phyloP scores from a whole-genome alignment of 2,113 vertebrate genomes.

The Onychorhynchus coronatus region DNA sequence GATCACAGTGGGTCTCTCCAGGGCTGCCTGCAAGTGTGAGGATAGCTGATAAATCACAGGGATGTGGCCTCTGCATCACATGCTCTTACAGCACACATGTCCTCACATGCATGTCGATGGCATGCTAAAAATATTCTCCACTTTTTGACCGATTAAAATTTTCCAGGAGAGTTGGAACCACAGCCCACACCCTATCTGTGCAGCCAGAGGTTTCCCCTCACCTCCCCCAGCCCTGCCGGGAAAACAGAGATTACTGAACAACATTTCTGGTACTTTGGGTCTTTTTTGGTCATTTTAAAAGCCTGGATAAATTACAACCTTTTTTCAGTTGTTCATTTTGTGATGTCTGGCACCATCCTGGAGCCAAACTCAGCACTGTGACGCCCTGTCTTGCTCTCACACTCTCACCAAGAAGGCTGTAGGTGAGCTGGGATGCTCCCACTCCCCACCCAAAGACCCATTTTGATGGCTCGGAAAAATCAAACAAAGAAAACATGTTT shows the following conservation, averaged over 20 bases:
- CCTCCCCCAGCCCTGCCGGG: background rate
- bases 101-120: background rate
- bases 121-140: slow-evolving; percentile 12
- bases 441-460: background rate
- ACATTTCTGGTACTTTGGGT: background rate
- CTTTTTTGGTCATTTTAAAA: background rate
- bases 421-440: background rate
- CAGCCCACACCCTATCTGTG: background rate
- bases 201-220: slow-evolving; percentile 15
- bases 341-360: background rate
- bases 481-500: background rate
- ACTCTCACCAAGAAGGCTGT: background rate
- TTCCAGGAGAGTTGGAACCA: slow-evolving; percentile 2
- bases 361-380: background rate
- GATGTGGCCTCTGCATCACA: background rate
- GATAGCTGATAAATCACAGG: background rate
- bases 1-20: background rate
- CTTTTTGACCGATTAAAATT: slow-evolving; percentile 22
- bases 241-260: background rate
- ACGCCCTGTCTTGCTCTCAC: background rate
- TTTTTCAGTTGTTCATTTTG: background rate
- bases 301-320: background rate
- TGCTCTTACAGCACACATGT: background rate
- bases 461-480: background rate
- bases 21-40: background rate